Evolutionary conservation across 1,140 invertebrate species (phyloP).

Genomic region (Anoplolepis gracilipes): DNA sequence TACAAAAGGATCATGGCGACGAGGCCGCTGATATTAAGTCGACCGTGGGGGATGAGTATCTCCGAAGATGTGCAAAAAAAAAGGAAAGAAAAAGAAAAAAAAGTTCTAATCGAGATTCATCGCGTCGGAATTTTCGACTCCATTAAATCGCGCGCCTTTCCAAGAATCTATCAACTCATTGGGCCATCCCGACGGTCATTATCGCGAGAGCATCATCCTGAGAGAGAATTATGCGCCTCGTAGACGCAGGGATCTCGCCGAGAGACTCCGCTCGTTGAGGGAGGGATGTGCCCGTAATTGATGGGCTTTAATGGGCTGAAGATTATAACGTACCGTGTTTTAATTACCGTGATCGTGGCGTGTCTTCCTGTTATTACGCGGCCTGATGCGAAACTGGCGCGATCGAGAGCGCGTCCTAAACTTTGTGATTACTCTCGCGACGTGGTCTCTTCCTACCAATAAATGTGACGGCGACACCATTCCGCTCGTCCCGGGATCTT

Average conservation of each 20-base stretch:
- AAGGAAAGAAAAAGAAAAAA: conserved; percentile 34
- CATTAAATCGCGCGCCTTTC: conserved; percentile 69
- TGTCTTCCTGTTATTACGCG: conserved; percentile 69
- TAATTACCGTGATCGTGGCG: conserved; percentile 73
- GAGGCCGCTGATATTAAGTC: neutral
- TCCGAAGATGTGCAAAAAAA: neutral
- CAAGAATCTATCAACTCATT: conserved; percentile 67
- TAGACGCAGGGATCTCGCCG: conserved; percentile 28
- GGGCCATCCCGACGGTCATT: conserved; percentile 52
- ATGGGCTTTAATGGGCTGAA: conserved; percentile 76
- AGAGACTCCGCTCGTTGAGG: conserved; percentile 48
- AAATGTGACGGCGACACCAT: conserved; percentile 59
- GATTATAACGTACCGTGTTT: conserved; percentile 72
- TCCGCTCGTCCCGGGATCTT: conserved; percentile 13
- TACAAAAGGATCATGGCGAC: conserved; percentile 9
- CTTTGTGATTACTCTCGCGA: conserved; percentile 50
- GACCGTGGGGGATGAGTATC: neutral
- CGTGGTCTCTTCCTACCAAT: conserved; percentile 37
- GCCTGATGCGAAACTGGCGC: conserved; percentile 59
- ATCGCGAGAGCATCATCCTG: conserved; percentile 66
- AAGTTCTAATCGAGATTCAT: conserved; percentile 64
- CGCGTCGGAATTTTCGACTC: conserved; percentile 15
- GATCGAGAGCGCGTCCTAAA: conserved; percentile 48
- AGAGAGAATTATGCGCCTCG: conserved; percentile 65
- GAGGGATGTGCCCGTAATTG: conserved; percentile 68